A percentile compares a stretch with the other conserved stretches of the same genome.
These are phyloP conservation scores for Dasyurus viverrinus DNA, from an alignment of 2,113 vertebrate species.

Conservation along the genomic window DNA sequence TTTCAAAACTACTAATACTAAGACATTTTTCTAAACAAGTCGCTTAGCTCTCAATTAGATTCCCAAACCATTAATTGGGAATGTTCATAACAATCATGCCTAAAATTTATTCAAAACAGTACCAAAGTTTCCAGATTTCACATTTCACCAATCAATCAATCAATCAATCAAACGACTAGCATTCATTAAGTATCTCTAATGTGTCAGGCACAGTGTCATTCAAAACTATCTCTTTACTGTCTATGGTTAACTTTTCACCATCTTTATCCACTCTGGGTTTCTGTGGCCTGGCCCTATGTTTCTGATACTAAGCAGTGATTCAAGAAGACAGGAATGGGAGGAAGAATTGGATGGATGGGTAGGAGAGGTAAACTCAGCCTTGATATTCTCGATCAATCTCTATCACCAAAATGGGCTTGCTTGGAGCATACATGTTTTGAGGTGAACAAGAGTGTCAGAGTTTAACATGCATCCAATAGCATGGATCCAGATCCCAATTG, in stretches of 20 bases:
- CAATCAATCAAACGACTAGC: neutral
- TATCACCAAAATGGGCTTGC: neutral
- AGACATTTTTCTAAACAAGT: conserved; percentile 1
- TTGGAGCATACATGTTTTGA: neutral
- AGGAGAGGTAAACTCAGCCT: neutral
- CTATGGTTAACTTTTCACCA: neutral
- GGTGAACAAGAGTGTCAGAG: neutral
- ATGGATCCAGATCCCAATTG: neutral
- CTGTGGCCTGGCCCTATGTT: neutral
- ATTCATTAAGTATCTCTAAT: neutral
- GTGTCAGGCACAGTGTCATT: neutral
- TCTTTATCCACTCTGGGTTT: neutral
- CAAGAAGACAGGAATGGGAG: neutral
- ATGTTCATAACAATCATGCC: neutral
- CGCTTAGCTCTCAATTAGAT: neutral
- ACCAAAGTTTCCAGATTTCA: conserved; percentile 5
- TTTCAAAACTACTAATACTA: neutral
- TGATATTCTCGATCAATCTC: neutral
- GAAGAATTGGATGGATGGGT: neutral
- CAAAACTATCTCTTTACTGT: neutral
- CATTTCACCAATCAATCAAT: neutral
- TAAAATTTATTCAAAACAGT: neutral
- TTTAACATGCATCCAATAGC: neutral
- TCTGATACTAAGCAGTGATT: neutral
- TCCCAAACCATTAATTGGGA: neutral